These are phyloP conservation scores for Syngnathus scovelli DNA, from an alignment of 2,113 vertebrate genomes.

Conservation along the genomic window DNA sequence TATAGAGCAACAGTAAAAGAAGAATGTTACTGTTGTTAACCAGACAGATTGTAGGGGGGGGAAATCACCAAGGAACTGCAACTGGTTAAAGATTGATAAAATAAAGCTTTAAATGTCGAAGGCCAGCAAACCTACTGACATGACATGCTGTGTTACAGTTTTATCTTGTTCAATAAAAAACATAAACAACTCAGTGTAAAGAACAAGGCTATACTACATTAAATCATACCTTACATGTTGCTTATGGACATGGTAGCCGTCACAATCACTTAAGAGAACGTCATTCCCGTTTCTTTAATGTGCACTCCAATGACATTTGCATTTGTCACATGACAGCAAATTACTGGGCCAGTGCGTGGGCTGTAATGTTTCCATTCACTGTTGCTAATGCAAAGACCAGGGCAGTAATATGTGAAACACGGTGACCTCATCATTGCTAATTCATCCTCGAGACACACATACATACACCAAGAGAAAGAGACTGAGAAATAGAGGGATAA, in stretches of 20 bases:
- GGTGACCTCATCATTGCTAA: slow-evolving; percentile 10
- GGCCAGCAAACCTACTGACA: too few species aligned
- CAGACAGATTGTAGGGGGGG: too few species aligned
- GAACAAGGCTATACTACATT: slow-evolving; percentile 10
- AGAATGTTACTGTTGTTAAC: too few species aligned
- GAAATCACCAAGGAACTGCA: too few species aligned
- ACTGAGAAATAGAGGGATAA: neutral
- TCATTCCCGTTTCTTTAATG: slow-evolving; percentile 30
- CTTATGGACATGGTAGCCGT: slow-evolving; percentile 37
- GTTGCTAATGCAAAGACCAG: neutral
- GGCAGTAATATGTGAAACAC: slow-evolving; percentile 15
- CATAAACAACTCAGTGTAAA: slow-evolving; percentile 7
- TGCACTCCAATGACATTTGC: slow-evolving; percentile 40
- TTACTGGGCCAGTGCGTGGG: slow-evolving; percentile 13
- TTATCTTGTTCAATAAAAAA: neutral
- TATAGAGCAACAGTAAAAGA: too few species aligned
- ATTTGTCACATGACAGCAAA: slow-evolving; percentile 45
- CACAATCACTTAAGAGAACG: slow-evolving; percentile 48
- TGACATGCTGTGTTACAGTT: too few species aligned
- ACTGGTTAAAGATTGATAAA: too few species aligned
- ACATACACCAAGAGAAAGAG: neutral
- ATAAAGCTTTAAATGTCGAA: too few species aligned
- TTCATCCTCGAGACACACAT: neutral
- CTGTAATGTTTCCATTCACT: slow-evolving; percentile 11
- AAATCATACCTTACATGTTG: slow-evolving; percentile 31